Base-by-base conservation (phyloP, 2,797 vertebrate species). In the Liparis tanakae region DNA sequence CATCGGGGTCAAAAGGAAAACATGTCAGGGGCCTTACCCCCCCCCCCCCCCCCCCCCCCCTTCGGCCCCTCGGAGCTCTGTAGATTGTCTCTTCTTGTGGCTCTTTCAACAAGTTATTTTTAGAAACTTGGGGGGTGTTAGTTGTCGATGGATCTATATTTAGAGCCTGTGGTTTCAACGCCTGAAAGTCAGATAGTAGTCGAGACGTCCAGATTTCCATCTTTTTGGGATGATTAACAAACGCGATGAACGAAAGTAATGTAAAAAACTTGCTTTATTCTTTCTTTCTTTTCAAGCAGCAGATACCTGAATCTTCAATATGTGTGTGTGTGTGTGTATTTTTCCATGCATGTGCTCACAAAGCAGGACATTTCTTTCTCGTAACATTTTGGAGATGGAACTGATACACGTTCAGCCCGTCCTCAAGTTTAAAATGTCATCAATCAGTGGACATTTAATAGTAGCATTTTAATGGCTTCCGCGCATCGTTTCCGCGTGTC, bases 1-100 rank as follows among this genome's bases (percentile, higher is more conserved):
- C 79, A 75, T 83, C 25, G 25, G 25, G 82, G 87, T 86, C 81
- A 78, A 88, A 88, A 88, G 86, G 75, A 91, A 91, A 91, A 91
- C 87, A 94, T 46, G 44, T 15, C 7, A 30, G 7, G 61, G 39
- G 66, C 75, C 83, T 75, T 67, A 1, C 37, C 10, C 37, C 37
- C 3, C 36, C 3, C 36, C 36, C 36, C 36, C 36, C 36, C 9
- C 37, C 34, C 7, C 34, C 36, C 18, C 62, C 74, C 54, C 48
- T 80, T 68, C 5, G 1, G 54, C 59, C 50, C 70, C 63, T 79
- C 37, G 30, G 74, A 81, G 60, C 46, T 15, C 84, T 72, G 74
- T 20, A 80, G 78, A 84, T 51, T 69, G 57, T 78, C 59, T 77
- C 25, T 50, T 74, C 6, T 61, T 57, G 43, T 6, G 57, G 46